These are phyloP conservation scores for Dascyllus trimaculatus DNA, from an alignment of 2,113 vertebrate genomes.

Conservation along the genomic window DNA sequence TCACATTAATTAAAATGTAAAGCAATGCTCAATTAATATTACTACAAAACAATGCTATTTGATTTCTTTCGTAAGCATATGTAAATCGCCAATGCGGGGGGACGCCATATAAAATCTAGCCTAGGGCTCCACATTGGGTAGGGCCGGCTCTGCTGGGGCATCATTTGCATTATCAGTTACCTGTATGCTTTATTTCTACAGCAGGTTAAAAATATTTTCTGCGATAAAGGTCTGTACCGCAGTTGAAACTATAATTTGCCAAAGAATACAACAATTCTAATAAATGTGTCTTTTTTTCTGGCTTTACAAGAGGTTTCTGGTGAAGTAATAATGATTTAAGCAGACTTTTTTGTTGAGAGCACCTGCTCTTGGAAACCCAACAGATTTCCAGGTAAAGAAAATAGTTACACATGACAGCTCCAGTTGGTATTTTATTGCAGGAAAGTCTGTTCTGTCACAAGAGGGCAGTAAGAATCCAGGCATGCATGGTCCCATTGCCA, in stretches of 20 bases:
- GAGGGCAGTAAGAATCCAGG: constrained; percentile 74
- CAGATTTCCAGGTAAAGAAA: not conserved
- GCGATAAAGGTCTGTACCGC: not conserved
- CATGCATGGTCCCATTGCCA: not conserved
- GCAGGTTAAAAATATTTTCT: not conserved
- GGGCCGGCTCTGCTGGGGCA: no score
- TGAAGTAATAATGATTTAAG: not conserved
- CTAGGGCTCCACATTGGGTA: no score
- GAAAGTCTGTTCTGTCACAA: constrained; percentile 58
- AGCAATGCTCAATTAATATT: no score
- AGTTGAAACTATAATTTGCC: not conserved
- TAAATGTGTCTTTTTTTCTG: not conserved
- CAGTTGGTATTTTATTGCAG: not conserved
- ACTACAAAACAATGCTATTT: no score
- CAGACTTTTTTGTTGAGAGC: not conserved
- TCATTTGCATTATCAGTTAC: not conserved
- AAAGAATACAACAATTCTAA: not conserved
- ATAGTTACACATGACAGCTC: not conserved
- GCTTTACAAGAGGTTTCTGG: not conserved
- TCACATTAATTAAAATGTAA: no score
- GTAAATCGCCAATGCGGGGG: no score
- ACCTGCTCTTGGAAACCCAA: not conserved
- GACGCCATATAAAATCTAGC: no score
- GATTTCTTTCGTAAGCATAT: no score
- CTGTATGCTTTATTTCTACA: no score